These are phyloP conservation scores for Pygocentrus nattereri DNA, from an alignment of 2,797 vertebrate genomes.

Conservation along the genomic window DNA sequence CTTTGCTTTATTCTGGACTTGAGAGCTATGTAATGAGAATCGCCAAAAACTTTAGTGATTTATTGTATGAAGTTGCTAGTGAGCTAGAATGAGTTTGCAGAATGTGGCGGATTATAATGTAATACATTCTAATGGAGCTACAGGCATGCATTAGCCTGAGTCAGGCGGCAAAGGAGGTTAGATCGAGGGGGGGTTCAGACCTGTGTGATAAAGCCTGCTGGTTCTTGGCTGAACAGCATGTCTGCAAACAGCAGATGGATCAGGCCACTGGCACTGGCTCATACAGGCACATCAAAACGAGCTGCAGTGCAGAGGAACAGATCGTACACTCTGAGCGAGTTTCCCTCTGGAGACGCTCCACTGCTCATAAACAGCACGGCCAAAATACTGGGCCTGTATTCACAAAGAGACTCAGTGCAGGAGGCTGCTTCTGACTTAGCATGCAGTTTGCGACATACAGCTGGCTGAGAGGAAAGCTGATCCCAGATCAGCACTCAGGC, in stretches of 20 bases:
- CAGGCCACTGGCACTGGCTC: slow-evolving; percentile 24
- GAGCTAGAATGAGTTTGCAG: too few species aligned
- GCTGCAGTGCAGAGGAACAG: slow-evolving; percentile 12
- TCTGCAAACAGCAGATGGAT: slow-evolving; percentile 55
- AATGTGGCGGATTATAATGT: neutral
- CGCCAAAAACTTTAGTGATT: neutral
- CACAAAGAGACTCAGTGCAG: slow-evolving; percentile 9
- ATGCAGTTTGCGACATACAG: neutral
- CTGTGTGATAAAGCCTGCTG: slow-evolving; percentile 44
- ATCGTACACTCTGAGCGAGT: neutral
- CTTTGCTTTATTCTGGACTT: neutral
- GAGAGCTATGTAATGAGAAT: neutral
- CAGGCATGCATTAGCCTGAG: neutral
- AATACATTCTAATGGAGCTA: neutral
- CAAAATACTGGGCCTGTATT: slow-evolving; percentile 47
- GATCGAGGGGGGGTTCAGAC: slow-evolving; percentile 14
- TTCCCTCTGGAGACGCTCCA: slow-evolving; percentile 46
- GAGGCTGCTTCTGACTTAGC: neutral
- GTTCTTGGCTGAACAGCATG: slow-evolving; percentile 54
- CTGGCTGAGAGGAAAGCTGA: neutral
- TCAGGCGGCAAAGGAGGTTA: neutral
- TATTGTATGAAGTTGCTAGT: neutral
- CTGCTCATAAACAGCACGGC: slow-evolving; percentile 31
- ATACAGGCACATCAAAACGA: slow-evolving; percentile 44
- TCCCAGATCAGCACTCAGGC: neutral